Conservation (phyloP, 2,113 vertebrate species). For the Passer domesticus region DNA sequence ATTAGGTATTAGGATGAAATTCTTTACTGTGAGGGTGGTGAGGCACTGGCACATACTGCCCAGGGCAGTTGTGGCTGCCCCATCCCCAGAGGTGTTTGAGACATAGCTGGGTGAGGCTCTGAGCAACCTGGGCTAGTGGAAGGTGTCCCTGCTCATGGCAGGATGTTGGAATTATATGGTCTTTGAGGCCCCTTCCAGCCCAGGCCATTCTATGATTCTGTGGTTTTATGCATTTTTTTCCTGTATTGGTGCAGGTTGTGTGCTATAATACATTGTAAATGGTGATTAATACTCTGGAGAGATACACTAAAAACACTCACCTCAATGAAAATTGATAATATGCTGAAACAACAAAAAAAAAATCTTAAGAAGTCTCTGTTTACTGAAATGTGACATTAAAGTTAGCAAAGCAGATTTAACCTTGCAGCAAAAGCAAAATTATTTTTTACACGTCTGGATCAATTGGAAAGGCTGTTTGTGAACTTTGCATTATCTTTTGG, state of each 20-base stretch:
- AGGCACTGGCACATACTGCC: not conserved
- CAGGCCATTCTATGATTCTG: not conserved
- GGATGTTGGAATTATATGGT: accelerated
- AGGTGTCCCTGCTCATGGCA: not conserved
- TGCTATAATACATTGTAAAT: not conserved
- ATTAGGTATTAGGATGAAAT: not conserved
- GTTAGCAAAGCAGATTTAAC: not conserved
- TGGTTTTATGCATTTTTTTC: not conserved
- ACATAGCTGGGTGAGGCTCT: not conserved
- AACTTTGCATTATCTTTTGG: not conserved
- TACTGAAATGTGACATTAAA: not conserved
- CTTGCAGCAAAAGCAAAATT: not conserved
- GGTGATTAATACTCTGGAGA: not conserved
- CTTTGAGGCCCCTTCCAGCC: not conserved
- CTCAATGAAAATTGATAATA: not conserved
- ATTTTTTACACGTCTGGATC: not conserved
- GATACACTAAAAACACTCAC: not conserved
- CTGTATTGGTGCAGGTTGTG: not conserved
- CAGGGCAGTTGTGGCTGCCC: not conserved
- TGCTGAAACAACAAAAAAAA: not conserved
- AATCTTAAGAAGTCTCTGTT: not conserved
- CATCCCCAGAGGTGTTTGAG: not conserved
- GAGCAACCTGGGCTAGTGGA: not conserved
- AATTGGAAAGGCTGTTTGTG: not conserved
- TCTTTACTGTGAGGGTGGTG: not conserved